Conservation (phyloP, 2,888 invertebrate species). For the Bembecia ichneumoniformis region DNA sequence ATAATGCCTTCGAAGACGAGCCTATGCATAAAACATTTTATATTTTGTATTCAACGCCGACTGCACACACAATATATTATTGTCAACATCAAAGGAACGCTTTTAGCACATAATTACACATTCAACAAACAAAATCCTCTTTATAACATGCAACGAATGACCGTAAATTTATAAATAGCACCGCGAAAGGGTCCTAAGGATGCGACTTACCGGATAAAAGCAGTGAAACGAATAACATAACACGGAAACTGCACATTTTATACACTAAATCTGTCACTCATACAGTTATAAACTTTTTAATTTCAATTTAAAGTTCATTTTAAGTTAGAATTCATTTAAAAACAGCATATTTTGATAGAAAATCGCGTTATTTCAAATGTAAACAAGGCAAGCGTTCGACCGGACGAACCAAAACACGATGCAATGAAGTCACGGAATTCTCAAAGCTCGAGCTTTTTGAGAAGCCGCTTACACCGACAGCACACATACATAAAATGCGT, state of each 20-base stretch:
- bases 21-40: too few species aligned
- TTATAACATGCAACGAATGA: conserved; percentile 51
- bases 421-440: conserved; percentile 3
- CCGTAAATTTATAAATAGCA: conserved; percentile 58
- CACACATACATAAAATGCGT: conserved; percentile 31
- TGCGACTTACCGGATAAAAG: conserved; percentile 60
- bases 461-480: conserved; percentile 37
- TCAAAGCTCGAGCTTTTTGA: conserved; percentile 12
- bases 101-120: conserved; percentile 24
- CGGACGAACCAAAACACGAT: conserved; percentile 20
- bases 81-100: conserved; percentile 27
- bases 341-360: conserved; percentile 15
- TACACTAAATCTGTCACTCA: conserved; percentile 19
- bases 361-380: conserved; percentile 14
- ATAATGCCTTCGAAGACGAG: too few species aligned
- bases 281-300: conserved; percentile 4
- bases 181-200: conserved; percentile 41
- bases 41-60: conserved; percentile 2
- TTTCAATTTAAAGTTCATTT: conserved; percentile 22
- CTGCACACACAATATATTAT: conserved; percentile 6
- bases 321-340: conserved; percentile 26
- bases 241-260: conserved; percentile 49
- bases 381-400: conserved; percentile 28
- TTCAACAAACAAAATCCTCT: conserved; percentile 40
- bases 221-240: conserved; percentile 40